Conservation (phyloP, 2,113 vertebrate genomes). For the Chitala chitala region DNA sequence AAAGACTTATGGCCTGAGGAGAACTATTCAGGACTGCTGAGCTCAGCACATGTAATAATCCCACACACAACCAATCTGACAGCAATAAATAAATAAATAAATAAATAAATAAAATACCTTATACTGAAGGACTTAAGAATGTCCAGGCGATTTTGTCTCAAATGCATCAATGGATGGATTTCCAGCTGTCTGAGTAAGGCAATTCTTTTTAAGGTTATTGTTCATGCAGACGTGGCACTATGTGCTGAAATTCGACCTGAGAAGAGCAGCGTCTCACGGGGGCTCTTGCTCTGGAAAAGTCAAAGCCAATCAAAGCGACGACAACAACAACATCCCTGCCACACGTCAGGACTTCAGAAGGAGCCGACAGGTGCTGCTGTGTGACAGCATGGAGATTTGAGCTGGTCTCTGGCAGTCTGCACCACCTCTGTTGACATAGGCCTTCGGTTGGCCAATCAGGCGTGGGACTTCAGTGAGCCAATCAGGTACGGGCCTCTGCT, state of each 20-base stretch:
- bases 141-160: background rate
- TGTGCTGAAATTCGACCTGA: background rate
- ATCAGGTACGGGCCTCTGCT: too few relatives aligned
- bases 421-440: too few relatives aligned
- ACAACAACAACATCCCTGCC: background rate
- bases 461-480: background rate
- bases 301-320: background rate
- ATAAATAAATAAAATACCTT: background rate
- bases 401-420: background rate
- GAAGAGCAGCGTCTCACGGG: background rate
- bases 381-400: background rate
- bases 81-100: background rate
- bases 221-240: background rate
- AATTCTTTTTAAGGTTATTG: too few relatives aligned
- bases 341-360: background rate
- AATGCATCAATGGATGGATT: background rate
- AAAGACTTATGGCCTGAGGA: background rate
- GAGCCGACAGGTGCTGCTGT: background rate
- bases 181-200: background rate
- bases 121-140: background rate
- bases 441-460: background rate
- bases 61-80: background rate
- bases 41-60: conserved; percentile 15
- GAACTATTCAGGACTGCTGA: conserved; percentile 7
- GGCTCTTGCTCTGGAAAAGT: background rate